Conservation (phyloP, 2,113 vertebrate species). For the Perccottus glenii region DNA sequence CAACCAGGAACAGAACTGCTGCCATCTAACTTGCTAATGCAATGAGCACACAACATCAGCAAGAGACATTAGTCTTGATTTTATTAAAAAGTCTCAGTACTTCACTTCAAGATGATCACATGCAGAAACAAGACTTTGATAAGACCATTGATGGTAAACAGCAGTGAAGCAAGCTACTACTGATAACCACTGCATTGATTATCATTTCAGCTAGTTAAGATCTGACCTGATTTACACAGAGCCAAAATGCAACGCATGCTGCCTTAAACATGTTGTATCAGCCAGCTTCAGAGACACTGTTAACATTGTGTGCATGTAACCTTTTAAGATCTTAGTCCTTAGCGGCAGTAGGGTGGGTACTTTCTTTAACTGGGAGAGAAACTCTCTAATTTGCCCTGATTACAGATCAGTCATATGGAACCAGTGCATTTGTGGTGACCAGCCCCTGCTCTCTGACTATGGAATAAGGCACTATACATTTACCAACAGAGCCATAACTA, state of each 20-base stretch:
- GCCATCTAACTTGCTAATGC: slow-evolving; percentile 50
- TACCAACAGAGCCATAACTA: slow-evolving; percentile 49
- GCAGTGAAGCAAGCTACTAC: slow-evolving; percentile 11
- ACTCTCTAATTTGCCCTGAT: slow-evolving; percentile 72
- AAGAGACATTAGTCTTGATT: not conserved
- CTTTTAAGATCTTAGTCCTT: slow-evolving; percentile 13
- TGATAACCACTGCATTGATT: slow-evolving; percentile 1
- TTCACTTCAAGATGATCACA: slow-evolving; percentile 1
- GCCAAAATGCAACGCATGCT: slow-evolving; percentile 14
- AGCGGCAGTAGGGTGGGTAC: slow-evolving; percentile 47
- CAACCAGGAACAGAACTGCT: slow-evolving; percentile 26
- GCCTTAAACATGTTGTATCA: slow-evolving; percentile 13
- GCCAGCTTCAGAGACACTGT: slow-evolving; percentile 2
- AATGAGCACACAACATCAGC: slow-evolving; percentile 36
- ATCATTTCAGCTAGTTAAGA: not conserved
- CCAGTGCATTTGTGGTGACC: slow-evolving; percentile 39
- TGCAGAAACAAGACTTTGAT: not conserved
- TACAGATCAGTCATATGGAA: slow-evolving; percentile 64
- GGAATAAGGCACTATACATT: slow-evolving; percentile 49
- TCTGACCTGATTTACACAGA: not conserved
- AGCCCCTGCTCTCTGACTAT: slow-evolving; percentile 23
- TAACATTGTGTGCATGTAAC: not conserved
- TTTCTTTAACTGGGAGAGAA: slow-evolving; percentile 42
- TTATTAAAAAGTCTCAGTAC: not conserved
- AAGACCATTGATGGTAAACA: not conserved